Base-by-base conservation (phyloP, 2,888 invertebrate genomes). In the Dasysyrphus albostriatus region DNA sequence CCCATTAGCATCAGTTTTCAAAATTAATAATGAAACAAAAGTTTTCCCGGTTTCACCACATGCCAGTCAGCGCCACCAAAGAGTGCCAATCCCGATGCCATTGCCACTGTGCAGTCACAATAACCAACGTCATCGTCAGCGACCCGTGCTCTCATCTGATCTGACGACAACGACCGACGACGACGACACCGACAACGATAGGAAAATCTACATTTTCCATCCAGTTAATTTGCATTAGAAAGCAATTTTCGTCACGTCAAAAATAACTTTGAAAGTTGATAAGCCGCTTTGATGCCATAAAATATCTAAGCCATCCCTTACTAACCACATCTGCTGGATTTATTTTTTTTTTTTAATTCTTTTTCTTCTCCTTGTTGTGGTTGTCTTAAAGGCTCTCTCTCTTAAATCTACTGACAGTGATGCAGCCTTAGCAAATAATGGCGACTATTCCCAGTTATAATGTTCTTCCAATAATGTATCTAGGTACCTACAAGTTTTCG, bases 181-280 rank as follows among this genome's bases (percentile, higher is more conserved):
- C 44, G 7, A 4, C 32, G 8, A 10, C 10, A 54, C 44, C 37
- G 47, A 29, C 32, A 24, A 39, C 47, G 37, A 61, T 49, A 34
- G 54, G 32, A 75, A 77, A 81, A 81, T 87, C 87, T 78, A 75
- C 87, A 87, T 78, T 83, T 83, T 78, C 87, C 87, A 83, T 69
- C 61, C 74, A 87, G 78, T 75, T 87, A 83, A 87, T 87, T 87
- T 87, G 87, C 87, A 87, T 87, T 87, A 87, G 87, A 87, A 87
- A 87, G 83, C 87, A 87, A 87, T 87, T 87, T 87, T 87, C 87
- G 83, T 83, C 87, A 87, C 83, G 87, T 87, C 87, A 87, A 83
- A 83, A 87, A 79, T 78, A 87, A 87, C 87, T 83, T 87, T 83
- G 74, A 87, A 78, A 87, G 83, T 83, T 87, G 87, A 87, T 87